Evolutionary conservation across 2,888 invertebrate genomes (phyloP), one percentile per base, ranked within the genome.

Genomic region (Pristionchus japonicus): DNA sequence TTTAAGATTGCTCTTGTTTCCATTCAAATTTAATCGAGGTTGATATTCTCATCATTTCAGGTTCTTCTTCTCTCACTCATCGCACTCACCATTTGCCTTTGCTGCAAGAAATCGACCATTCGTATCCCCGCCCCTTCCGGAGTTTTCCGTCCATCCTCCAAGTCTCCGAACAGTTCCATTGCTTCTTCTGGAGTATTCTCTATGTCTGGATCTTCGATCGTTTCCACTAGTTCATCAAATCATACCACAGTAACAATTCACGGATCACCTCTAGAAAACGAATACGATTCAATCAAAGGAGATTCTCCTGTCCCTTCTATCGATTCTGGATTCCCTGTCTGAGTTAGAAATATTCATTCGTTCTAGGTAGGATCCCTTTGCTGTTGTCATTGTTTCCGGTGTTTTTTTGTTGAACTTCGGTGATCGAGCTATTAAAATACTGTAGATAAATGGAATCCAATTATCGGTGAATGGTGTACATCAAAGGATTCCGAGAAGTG

Each of bases 121-220:
- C 34, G 34, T n/a, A 40, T 20, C n/a, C 43, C 74, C 74, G 20
- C 74, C 43, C 40, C 74, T 40, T 43, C 74, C 7, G 74, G n/a
- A n/a, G 74, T 74, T 15, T 74, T 40, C 74, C n/a, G 74, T 23
- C 74, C 74, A 17, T 2, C 31, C 3, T 40, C 74, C 23, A 74
- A 74, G 13, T 74, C 70, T 0, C 70, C 34, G 40, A 40, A 23
- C 43, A 2, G n/a, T 34, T 74, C 74, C 23, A 74, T 74, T 7
- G 43, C 74, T 13, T 74, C 74, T 20, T 74, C 74, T 40, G 74
- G 74, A 74, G 20, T 74, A 34, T 74, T 74, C 43, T 43, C 74
- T 43, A 74, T 74, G 23, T 74, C 74, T 20, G 74, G 74, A 74
- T 74, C 74, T 23, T 74, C 74, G 2, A 37, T 74, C 37, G 23